Conservation (phyloP, 2,797 vertebrate genomes). For the Stomatorhinus walkeri region DNA sequence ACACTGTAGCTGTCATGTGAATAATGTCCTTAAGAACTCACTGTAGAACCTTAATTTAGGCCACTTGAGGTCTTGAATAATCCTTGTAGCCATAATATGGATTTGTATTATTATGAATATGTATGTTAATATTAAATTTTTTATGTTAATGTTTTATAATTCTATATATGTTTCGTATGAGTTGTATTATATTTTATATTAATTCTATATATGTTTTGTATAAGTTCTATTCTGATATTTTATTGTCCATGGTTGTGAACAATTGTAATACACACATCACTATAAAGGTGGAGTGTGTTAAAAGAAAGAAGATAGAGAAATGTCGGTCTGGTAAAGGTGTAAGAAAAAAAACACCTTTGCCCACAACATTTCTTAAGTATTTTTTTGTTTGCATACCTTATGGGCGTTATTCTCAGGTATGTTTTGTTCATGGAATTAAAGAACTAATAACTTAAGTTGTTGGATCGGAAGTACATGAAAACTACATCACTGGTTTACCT, state of each 20-base stretch:
- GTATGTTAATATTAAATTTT: neutral
- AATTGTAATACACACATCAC: neutral
- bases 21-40: neutral
- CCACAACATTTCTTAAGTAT: neutral
- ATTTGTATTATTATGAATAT: neutral
- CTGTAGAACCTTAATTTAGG: neutral
- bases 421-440: neutral
- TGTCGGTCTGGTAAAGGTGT: neutral
- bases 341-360: neutral
- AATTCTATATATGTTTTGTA: neutral
- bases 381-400: neutral
- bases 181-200: neutral
- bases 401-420: neutral
- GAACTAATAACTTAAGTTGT: neutral
- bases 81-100: neutral
- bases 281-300: neutral
- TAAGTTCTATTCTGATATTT: neutral
- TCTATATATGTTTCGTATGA: neutral
- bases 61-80: neutral
- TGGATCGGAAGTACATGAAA: neutral
- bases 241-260: neutral
- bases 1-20: neutral
- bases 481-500: neutral
- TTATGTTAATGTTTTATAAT: neutral
- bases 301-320: neutral